Percentiles rank a stretch among this genome's conserved stretches.
Conservation (phyloP, 2,797 vertebrate genomes). For the Myotis pilosus region DNA sequence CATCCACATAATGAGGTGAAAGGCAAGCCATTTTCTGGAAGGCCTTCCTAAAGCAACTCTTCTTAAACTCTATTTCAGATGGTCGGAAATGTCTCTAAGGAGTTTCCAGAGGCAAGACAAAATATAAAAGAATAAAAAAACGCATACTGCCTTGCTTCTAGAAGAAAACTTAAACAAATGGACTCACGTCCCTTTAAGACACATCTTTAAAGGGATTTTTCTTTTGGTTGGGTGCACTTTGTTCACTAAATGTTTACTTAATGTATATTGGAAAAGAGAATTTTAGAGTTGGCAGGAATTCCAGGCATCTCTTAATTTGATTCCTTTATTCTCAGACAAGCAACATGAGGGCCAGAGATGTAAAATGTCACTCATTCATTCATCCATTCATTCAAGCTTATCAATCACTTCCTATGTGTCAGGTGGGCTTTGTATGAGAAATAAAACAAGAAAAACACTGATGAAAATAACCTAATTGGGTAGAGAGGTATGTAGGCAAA, state of each 20-base stretch:
- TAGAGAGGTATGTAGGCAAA: background rate
- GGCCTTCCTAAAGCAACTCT: background rate
- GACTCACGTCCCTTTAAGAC: background rate
- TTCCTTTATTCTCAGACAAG: slow-evolving; percentile 32
- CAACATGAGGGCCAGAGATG: background rate
- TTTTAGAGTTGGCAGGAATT: background rate
- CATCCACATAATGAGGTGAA: background rate
- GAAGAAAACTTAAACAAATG: background rate
- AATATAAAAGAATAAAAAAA: background rate
- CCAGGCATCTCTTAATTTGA: background rate
- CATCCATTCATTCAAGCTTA: background rate
- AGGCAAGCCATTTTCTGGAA: background rate
- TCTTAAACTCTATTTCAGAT: background rate
- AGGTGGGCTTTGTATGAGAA: background rate
- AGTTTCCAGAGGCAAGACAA: background rate
- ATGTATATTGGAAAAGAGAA: background rate
- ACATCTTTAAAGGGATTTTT: slow-evolving; percentile 19
- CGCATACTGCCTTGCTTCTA: background rate
- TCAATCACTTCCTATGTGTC: background rate
- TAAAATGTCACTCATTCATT: background rate
- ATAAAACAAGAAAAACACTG: background rate
- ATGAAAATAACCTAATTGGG: background rate
- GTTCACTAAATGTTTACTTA: background rate
- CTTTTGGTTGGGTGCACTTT: background rate
- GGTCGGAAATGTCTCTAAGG: background rate